phyloP scores from a whole-genome alignment of 2,797 vertebrate species.

The Pipistrellus pygmaeus region DNA sequence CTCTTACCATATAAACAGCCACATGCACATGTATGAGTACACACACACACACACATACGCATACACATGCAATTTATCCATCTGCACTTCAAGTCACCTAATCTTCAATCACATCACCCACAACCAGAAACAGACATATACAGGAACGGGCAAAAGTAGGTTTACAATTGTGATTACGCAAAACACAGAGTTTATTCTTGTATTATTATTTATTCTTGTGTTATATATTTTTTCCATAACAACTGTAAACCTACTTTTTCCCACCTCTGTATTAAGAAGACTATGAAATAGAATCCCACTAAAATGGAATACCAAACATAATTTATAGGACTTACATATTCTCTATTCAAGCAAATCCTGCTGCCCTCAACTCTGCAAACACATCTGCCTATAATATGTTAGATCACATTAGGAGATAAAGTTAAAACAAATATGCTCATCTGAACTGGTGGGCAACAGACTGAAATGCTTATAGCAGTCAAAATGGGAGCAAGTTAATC shows the following conservation, averaged over 20 bases:
- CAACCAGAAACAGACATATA: conserved; percentile 18
- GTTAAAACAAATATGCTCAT: conserved; percentile 40
- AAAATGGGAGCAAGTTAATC: conserved; percentile 47
- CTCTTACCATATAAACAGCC: not conserved
- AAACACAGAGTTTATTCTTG: not conserved
- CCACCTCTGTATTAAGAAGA: not conserved
- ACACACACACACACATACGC: fast-evolving
- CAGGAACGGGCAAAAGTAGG: not conserved
- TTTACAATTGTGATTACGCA: not conserved
- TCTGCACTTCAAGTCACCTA: not conserved
- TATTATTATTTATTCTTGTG: not conserved
- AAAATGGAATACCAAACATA: conserved; percentile 25
- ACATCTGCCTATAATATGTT: conserved; percentile 5
- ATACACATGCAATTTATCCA: not conserved
- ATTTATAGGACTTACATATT: not conserved
- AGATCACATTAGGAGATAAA: conserved; percentile 49
- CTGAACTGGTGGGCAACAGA: conserved; percentile 25
- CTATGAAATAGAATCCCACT: conserved; percentile 21
- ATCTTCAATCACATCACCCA: conserved; percentile 1
- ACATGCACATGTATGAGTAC: not conserved
- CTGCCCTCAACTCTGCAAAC: conserved; percentile 2
- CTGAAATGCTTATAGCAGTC: conserved; percentile 38
- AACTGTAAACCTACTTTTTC: not conserved
- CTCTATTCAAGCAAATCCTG: conserved; percentile 49
- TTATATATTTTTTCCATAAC: not conserved